These are phyloP conservation scores for Edolisoma coerulescens DNA, from an alignment of 2,113 vertebrate species.

Conservation along the genomic window DNA sequence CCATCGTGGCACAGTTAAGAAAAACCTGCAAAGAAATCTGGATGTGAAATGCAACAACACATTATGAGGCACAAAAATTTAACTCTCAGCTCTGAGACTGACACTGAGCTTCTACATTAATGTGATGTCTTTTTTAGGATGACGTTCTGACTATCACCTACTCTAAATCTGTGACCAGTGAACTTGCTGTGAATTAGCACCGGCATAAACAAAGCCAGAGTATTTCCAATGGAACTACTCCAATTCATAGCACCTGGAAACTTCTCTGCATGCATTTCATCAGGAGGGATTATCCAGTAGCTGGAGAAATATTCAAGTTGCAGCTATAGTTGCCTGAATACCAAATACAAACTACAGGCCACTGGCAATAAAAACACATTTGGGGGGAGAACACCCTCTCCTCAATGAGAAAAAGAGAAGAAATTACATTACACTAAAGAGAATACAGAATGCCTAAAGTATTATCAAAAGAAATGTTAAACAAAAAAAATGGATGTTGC, in stretches of 20 bases:
- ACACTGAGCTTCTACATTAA: neutral
- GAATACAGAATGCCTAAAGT: neutral
- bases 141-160: neutral
- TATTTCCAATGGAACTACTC: neutral
- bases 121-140: neutral
- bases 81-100: neutral
- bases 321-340: neutral
- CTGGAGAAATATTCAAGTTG: neutral
- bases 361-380: neutral
- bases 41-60: neutral
- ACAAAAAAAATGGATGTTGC: neutral
- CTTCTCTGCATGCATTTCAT: neutral
- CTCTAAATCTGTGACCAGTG: neutral
- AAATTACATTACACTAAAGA: neutral
- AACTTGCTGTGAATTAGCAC: neutral
- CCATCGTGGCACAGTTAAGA: neutral
- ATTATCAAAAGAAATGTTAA: neutral
- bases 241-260: neutral
- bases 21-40: neutral
- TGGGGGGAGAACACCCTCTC: neutral
- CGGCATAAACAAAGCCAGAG: neutral
- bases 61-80: neutral
- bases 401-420: neutral
- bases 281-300: neutral
- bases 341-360: neutral